Conservation (phyloP, 2,888 invertebrate genomes). For the Crocallis elinguaria region DNA sequence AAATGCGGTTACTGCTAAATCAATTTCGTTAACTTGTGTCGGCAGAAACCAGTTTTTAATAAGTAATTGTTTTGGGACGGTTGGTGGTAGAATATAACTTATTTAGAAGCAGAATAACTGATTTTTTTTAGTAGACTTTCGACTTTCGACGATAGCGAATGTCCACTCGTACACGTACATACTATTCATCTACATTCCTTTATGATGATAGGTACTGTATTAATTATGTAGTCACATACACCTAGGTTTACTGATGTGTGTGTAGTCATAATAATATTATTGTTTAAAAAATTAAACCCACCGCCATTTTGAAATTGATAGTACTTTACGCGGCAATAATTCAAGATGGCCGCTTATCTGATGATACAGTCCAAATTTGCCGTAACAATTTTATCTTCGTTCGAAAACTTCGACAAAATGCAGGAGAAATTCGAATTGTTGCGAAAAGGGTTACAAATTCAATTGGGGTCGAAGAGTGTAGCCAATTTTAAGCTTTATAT, state of each 20-base stretch:
- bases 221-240: too few species aligned
- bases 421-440: conserved; percentile 35
- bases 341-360: conserved; percentile 46
- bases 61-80: background rate
- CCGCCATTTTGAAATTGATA: conserved; percentile 27
- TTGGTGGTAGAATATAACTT: too few species aligned
- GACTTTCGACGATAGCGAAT: too few species aligned
- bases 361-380: conserved; percentile 37
- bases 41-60: conserved; percentile 12
- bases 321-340: conserved; percentile 32
- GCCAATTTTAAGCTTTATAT: conserved; percentile 31
- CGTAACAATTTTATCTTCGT: conserved; percentile 42
- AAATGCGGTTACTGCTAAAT: conserved; percentile 22
- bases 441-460: conserved; percentile 31
- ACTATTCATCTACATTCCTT: too few species aligned
- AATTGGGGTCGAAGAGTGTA: conserved; percentile 11
- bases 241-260: too few species aligned
- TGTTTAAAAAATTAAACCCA: conserved; percentile 1
- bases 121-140: too few species aligned
- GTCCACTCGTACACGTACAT: too few species aligned
- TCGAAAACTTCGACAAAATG: conserved; percentile 37
- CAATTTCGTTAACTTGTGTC: conserved; percentile 19
- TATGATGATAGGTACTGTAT: too few species aligned
- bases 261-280: too few species aligned
- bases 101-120: too few species aligned